Percentiles rank a stretch among this genome's conserved stretches.
These are phyloP conservation scores for Drosophila sordidula DNA, from an alignment of 2,888 invertebrate species.

Conservation along the genomic window DNA sequence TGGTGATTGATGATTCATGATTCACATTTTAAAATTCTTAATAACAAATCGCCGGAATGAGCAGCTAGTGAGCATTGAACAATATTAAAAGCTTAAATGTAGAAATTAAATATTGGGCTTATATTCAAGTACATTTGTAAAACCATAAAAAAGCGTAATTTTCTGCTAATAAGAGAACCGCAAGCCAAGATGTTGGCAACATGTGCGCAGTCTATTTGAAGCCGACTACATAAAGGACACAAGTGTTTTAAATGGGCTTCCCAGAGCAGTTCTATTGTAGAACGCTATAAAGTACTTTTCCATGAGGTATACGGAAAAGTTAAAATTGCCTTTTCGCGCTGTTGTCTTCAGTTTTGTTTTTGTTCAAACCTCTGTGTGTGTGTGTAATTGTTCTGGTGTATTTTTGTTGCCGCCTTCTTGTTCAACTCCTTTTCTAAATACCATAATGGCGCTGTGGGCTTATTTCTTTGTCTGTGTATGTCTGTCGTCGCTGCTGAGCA, in stretches of 20 bases:
- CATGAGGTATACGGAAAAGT: conserved; percentile 75
- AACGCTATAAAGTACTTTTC: conserved; percentile 71
- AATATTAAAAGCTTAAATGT: background rate
- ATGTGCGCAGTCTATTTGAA: conserved; percentile 32
- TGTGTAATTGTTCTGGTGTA: conserved; percentile 32
- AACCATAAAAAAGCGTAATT: background rate
- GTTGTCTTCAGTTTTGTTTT: conserved; percentile 37
- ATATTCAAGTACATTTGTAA: background rate
- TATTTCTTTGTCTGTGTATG: conserved; percentile 36
- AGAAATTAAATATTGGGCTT: background rate
- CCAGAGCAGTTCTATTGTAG: conserved; percentile 22
- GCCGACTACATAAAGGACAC: conserved; percentile 40
- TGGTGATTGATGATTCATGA: background rate
- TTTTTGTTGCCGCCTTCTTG: conserved; percentile 29
- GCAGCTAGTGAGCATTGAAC: no score
- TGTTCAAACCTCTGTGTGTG: conserved; percentile 11
- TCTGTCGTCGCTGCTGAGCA: conserved; percentile 13
- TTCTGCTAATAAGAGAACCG: conserved; percentile 30
- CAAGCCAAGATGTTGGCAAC: conserved; percentile 11
- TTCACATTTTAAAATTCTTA: conserved; percentile 9
- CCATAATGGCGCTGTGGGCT: conserved; percentile 19
- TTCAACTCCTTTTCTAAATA: conserved; percentile 39
- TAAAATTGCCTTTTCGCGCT: conserved; percentile 69
- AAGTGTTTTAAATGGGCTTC: conserved; percentile 57
- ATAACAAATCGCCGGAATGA: background rate